Base-by-base conservation (phyloP, 2,797 vertebrate species). In the Selene dorsalis region DNA sequence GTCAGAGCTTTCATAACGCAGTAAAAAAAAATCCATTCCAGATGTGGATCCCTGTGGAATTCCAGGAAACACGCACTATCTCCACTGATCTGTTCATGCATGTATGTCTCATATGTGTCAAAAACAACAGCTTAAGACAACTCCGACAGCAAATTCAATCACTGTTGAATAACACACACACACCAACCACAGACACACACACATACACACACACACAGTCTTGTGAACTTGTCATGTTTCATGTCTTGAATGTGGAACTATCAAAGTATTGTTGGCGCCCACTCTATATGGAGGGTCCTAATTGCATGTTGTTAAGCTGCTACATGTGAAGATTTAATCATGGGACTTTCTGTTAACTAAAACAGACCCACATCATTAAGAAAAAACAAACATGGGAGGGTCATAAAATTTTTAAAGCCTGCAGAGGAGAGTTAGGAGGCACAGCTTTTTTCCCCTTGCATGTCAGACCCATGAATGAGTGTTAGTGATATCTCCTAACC, bases 31-130 rank as follows among this genome's bases (percentile, higher is more conserved):
- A 94, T 87, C 67, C 24, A 22, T 72, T 87, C 91, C 93, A 94
- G 91, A 94, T 93, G 91, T 90, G 77, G 76, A 83, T 84, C 77
- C 77, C 76, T 48, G 61, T 43, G 64, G 85, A 87, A 88, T 88
- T 92, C 88, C 81, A 84, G 84, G 88, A 92, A 92, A 90, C 63
- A 35, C 57, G 73, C 73, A 52, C 75, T 71, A 84, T 86, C 82
- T 86, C 55, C 70, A 45, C 63, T 41, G 59, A 84, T 80, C 64
- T 73, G 58, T 80, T 82, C 71, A 48, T 85, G 66, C 58, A 84
- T 50, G 61, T 55, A 83, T 57, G 66, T 75, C 62, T 84, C 80
- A 58, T 55, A 67, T 16, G 64, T 67, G 74, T 90, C 59, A 77
- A 58, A 84, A 75, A 85, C 73, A 74, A 52, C 64, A 87, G 72